Base-by-base conservation (phyloP, 2,113 vertebrate species). In the Pelobates fuscus region DNA sequence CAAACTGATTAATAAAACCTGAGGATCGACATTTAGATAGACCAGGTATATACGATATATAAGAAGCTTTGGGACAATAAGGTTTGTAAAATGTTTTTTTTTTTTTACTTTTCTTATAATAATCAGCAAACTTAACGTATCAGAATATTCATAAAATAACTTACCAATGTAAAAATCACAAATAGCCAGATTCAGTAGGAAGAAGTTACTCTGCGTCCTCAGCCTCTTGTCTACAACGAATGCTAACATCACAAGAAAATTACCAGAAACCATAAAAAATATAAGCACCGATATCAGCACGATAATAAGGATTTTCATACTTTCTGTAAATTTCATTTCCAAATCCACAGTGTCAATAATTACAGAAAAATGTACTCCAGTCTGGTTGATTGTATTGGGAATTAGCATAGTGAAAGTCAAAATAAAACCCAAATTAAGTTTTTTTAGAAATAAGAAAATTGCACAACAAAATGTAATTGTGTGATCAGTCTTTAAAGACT, bases 121-220 rank as follows among this genome's bases (percentile, higher is more conserved):
- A n/a, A n/a, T n/a, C n/a, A n/a, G n/a, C n/a, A n/a, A n/a, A n/a
- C n/a, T n/a, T n/a, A n/a, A n/a, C n/a, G n/a, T n/a, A n/a, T n/a
- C n/a, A n/a, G n/a, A n/a, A n/a, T n/a, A n/a, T n/a, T n/a, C 32
- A 6, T 37, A 37, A 37, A 37, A 37, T 37, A 24, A 72, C 70
- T 72, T 49, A 72, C 70, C 70, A 29, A 72, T 72, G 17, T 32
- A 52, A 37, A 72, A 72, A 52, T 72, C 70, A 54, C 70, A 72
- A n/a, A 72, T 72, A 7, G 70, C 70, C 20, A 72, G 46, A 72
- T 72, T 72, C 20, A 72, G 55, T 32, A 72, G 59, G 15, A 72
- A 72, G 27, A 63, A 72, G n/a, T 72, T 72, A 43, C 70, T 72
- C 25, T 44, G 61, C 26, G 20, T 72, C 15, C 70, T 12, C 18